phyloP scores from a whole-genome alignment of 2,113 vertebrate species.

The Dolichotis patagonum region DNA sequence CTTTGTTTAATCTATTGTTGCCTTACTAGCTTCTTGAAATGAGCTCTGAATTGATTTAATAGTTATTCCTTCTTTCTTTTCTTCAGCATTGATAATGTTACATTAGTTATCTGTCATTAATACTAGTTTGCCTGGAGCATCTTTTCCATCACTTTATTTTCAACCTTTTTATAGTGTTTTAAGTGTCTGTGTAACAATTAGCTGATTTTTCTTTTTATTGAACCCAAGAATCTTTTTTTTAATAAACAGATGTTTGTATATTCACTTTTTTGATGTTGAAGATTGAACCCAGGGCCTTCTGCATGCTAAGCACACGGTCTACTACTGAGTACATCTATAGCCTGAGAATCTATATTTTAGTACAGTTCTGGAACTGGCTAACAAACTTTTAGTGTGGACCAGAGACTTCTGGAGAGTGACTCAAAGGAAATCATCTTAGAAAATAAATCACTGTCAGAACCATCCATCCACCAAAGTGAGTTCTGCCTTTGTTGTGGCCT shows the following conservation, averaged over 20 bases:
- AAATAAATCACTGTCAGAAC: slow-evolving; percentile 2
- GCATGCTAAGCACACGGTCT: background rate
- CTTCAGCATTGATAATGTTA: background rate
- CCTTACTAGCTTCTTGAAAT: background rate
- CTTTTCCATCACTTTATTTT: slow-evolving; percentile 11
- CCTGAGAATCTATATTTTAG: slow-evolving; percentile 1
- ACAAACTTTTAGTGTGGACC: background rate
- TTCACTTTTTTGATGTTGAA: background rate
- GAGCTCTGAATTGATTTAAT: background rate
- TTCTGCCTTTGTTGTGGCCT: background rate
- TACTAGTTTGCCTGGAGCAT: slow-evolving; percentile 9
- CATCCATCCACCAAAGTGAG: background rate
- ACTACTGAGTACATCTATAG: background rate
- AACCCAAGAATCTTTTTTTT: background rate
- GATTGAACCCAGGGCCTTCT: background rate
- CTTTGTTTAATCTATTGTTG: slow-evolving; percentile 20
- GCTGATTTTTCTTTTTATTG: background rate
- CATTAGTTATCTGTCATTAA: background rate
- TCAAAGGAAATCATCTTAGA: background rate
- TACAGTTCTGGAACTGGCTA: background rate
- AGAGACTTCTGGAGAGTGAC: background rate
- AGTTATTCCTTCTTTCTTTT: background rate
- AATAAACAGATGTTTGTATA: background rate
- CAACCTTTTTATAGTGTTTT: background rate
- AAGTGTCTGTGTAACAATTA: background rate